Conservation (phyloP, 2,113 vertebrate genomes). For the Diadophis punctatus region DNA sequence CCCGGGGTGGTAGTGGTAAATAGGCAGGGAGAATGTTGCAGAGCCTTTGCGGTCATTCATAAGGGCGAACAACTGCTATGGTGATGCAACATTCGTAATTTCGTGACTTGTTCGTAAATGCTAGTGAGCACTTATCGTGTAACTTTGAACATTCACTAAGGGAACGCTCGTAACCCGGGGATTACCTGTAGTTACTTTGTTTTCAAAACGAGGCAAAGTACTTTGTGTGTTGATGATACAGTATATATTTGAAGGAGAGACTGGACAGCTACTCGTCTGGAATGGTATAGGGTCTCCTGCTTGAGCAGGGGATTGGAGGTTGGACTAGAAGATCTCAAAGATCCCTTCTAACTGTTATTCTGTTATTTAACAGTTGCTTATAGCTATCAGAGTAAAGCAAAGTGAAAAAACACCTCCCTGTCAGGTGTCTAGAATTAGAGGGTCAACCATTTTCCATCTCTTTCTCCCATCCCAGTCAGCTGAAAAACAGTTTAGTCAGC, state of each 20-base stretch:
- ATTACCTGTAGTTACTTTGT: background rate
- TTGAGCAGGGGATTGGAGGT: too few relatives aligned
- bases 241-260: background rate
- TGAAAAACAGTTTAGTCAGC: background rate
- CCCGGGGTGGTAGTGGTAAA: too few relatives aligned
- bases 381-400: background rate
- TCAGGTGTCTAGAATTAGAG: conserved; percentile 2
- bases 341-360: background rate
- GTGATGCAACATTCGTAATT: too few relatives aligned
- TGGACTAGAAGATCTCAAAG: background rate
- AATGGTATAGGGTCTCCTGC: background rate
- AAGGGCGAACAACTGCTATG: too few relatives aligned
- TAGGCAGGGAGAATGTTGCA: too few relatives aligned
- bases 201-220: background rate
- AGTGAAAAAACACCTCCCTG: background rate
- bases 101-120: too few relatives aligned
- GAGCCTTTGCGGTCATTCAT: too few relatives aligned
- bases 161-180: too few relatives aligned
- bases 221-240: background rate
- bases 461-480: background rate
- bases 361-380: background rate
- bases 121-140: too few relatives aligned
- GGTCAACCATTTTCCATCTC: background rate
- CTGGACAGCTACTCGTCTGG: background rate
- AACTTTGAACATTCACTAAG: too few relatives aligned